Base-by-base conservation (phyloP, 2,113 vertebrate species). In the Thymallus thymallus region DNA sequence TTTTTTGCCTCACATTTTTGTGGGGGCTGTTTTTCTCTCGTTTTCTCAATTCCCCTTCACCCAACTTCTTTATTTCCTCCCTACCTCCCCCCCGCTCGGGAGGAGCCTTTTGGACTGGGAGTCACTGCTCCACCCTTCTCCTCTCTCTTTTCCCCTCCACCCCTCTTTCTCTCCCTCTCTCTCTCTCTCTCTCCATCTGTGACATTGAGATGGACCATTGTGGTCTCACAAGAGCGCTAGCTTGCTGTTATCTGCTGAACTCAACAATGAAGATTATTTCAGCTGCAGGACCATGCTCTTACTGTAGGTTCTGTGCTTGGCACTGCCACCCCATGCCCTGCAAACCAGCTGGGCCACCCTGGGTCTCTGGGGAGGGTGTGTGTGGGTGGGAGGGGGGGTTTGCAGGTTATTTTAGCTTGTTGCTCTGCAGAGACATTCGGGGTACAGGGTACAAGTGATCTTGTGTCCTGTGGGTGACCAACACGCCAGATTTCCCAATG, bases 1-100 rank as follows among this genome's bases (percentile, higher is more conserved):
- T 81, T 83, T 75, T 76, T 71, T 76, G 79, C 69, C 72, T 77
- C 70, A 76, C 76, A 87, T 88, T 89, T 84, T 82, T 85, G 82
- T 72, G 75, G 78, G 69, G 82, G 80, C 74, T 82, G 76, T 55
- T n/a, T 75, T 77, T 82, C 77, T 74, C 82, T 75, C 18, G 16
- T 76, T 62, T 68, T 80, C 67, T 80, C 74, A 76, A 62, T 71
- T 69, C 58, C 74, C 72, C 72, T 41, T 69, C 78, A 41, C 64
- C 60, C 64, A 41, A 30, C 18, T 75, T 71, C 55, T 12, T 29
- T 22, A 67, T 64, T 29, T 56, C 69, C 65, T 63, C 30, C n/a
- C 62, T 77, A 56, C 65, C 56, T 74, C 48, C 45, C 29, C 32
- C 55, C 61, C 20, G 20, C 66, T 46, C 12, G 66, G 58, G 67